Conservation (phyloP, 2,113 vertebrate genomes). For the Forbesichthys agassizii region DNA sequence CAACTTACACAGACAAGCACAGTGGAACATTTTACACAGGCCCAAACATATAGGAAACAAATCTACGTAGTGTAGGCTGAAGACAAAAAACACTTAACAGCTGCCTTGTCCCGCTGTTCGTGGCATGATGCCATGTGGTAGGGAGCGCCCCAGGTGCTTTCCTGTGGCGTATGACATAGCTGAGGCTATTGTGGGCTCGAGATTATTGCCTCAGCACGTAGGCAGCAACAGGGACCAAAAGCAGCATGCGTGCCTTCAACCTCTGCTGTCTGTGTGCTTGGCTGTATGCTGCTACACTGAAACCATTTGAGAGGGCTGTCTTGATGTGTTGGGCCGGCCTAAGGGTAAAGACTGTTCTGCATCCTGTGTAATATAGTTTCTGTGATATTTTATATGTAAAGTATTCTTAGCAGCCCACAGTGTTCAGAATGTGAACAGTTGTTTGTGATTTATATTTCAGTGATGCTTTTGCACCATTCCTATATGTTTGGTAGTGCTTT, state of each 20-base stretch:
- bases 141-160: conserved; percentile 23
- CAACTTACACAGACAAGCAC: neutral
- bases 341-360: no score
- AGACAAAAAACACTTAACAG: neutral
- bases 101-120: conserved; percentile 6
- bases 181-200: conserved; percentile 3
- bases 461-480: no score
- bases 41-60: neutral
- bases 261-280: conserved; percentile 13
- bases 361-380: no score
- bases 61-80: neutral
- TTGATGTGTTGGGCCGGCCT: neutral
- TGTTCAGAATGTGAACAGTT: no score
- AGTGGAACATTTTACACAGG: neutral
- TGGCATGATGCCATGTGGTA: neutral
- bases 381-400: no score
- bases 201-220: conserved; percentile 32
- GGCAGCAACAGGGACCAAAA: conserved; percentile 1
- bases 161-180: conserved; percentile 17
- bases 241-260: conserved; percentile 16
- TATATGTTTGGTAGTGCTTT: no score
- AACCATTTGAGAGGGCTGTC: conserved; percentile 7
- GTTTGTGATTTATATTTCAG: no score
- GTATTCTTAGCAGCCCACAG: no score
- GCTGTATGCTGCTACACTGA: neutral